These are phyloP conservation scores for Periplaneta americana DNA, from an alignment of 1,140 invertebrate genomes.

Conservation along the genomic window DNA sequence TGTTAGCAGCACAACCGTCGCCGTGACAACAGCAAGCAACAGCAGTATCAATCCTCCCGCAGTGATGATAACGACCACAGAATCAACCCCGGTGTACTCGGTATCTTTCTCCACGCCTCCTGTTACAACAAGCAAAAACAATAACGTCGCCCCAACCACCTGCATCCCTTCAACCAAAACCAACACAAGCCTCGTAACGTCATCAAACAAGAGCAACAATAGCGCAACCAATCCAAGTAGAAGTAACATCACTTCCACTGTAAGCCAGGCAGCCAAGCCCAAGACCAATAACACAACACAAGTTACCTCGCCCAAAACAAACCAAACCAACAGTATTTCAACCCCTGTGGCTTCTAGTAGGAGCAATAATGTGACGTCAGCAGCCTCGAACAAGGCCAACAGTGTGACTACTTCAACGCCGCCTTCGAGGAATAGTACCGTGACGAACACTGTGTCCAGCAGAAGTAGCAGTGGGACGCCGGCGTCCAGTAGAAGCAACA, in stretches of 20 bases:
- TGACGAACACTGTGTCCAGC: too few relatives aligned
- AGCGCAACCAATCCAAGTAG: background rate
- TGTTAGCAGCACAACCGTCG: background rate
- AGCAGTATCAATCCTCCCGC: background rate
- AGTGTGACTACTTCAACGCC: background rate
- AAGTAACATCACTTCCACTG: background rate
- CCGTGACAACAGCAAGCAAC: too few relatives aligned
- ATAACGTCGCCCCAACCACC: background rate
- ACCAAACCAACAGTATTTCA: too few relatives aligned
- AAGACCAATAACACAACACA: too few relatives aligned
- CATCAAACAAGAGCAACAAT: background rate
- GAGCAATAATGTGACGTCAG: background rate
- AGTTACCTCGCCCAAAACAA: background rate
- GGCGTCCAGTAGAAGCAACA: too few relatives aligned
- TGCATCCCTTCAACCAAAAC: background rate
- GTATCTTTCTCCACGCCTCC: background rate
- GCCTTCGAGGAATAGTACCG: background rate
- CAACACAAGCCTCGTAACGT: background rate
- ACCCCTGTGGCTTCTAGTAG: too few relatives aligned
- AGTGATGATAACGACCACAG: background rate
- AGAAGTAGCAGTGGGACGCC: too few relatives aligned
- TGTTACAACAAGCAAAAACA: background rate
- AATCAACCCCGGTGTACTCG: background rate
- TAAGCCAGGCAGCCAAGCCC: too few relatives aligned
- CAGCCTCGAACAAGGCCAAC: background rate